These are phyloP conservation scores for Symphodus melops DNA, from an alignment of 2,113 vertebrate species.

Conservation along the genomic window DNA sequence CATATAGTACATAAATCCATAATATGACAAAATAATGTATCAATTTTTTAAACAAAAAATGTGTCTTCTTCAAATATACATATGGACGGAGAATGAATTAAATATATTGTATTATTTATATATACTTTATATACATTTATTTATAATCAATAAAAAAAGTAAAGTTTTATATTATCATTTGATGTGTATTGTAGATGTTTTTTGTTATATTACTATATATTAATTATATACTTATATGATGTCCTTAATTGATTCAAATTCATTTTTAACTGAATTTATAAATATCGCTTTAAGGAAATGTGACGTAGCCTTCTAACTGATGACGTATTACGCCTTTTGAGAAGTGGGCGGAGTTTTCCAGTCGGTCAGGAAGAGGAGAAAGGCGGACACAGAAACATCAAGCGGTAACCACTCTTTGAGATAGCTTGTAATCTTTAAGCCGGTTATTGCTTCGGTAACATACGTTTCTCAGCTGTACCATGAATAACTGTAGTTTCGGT, in stretches of 20 bases:
- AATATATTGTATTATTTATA: conserved; percentile 17
- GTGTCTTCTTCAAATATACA: conserved; percentile 7
- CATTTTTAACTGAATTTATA: no score
- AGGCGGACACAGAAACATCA: conserved; percentile 76
- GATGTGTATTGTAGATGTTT: neutral
- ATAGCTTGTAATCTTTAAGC: conserved; percentile 25
- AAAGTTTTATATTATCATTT: neutral
- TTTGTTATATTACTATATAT: neutral
- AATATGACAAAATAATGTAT: neutral
- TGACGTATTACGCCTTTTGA: conserved; percentile 34
- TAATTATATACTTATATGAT: no score
- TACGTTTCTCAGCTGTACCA: neutral
- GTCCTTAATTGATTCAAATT: no score
- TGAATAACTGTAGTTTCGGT: neutral
- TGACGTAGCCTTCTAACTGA: neutral
- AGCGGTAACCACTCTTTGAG: conserved; percentile 62
- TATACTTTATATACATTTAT: neutral
- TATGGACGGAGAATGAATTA: neutral
- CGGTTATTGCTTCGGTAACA: neutral
- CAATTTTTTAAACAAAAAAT: conserved; percentile 33
- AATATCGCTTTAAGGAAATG: neutral
- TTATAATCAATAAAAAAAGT: neutral
- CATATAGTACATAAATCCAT: neutral
- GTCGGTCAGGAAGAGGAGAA: conserved; percentile 80
- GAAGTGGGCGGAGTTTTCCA: conserved; percentile 68